phyloP scores from a whole-genome alignment of 1,140 invertebrate genomes.

The Hycleus cichorii region DNA sequence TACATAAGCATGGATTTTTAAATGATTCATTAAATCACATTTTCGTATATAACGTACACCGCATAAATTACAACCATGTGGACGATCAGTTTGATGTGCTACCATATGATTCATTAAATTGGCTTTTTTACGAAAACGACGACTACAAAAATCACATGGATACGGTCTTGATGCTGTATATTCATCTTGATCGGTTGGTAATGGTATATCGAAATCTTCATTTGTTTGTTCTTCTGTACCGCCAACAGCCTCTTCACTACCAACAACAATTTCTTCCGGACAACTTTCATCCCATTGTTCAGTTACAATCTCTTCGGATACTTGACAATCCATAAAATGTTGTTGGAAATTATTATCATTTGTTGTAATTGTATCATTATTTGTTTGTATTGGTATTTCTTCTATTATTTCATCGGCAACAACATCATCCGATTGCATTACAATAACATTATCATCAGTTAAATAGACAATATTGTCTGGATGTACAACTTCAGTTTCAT shows the following conservation, averaged over 20 bases:
- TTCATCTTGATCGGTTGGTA: conserved; percentile 74
- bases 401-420: conserved; percentile 13
- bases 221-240: conserved; percentile 50
- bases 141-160: conserved; percentile 77
- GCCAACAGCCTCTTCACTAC: conserved; percentile 49
- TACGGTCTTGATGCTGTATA: conserved; percentile 73
- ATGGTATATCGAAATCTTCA: conserved; percentile 65
- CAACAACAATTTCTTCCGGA: conserved; percentile 37
- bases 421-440: conserved; percentile 29
- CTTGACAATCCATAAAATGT: conserved; percentile 45
- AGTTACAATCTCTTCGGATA: conserved; percentile 69
- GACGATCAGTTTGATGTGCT: conserved; percentile 69
- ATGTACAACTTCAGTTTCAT: conserved; percentile 43
- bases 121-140: conserved; percentile 72
- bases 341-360: conserved; percentile 27
- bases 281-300: conserved; percentile 59
- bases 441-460: conserved; percentile 41
- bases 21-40: conserved; percentile 70
- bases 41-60: conserved; percentile 68
- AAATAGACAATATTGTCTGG: conserved; percentile 47
- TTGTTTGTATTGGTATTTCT: too few species aligned
- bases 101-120: conserved; percentile 79
- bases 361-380: conserved; percentile 12
- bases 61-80: conserved; percentile 70
- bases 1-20: conserved; percentile 72